Conservation (phyloP, 30 jellyfish, hydroid and myxozoan species). For the Cassiopea xamachana region DNA sequence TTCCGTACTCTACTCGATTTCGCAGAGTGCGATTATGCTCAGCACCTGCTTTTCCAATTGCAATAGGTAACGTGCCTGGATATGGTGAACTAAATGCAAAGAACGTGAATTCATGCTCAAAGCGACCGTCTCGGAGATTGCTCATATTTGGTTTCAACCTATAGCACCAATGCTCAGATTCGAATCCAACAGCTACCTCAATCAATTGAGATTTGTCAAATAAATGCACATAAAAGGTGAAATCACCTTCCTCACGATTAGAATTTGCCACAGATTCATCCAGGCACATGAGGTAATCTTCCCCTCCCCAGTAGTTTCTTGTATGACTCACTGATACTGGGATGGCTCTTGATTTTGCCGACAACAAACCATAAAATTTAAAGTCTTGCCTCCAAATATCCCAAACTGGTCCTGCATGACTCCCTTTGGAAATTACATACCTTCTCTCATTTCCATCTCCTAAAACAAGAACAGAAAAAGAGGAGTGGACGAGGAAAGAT, state of each 20-base stretch:
- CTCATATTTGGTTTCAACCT: not conserved
- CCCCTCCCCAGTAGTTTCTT: not conserved
- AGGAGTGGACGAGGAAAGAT: too few species aligned
- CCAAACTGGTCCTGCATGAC: not conserved
- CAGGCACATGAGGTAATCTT: not conserved
- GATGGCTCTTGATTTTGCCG: not conserved
- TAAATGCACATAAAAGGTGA: conserved; percentile 1
- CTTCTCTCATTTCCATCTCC: not conserved
- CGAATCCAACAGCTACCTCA: conserved; percentile 26
- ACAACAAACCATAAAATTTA: not conserved
- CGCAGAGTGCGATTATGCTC: conserved; percentile 33
- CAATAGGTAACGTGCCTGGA: conserved; percentile 38
- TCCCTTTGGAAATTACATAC: not conserved
- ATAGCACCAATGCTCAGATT: conserved; percentile 20
- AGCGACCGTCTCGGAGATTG: conserved; percentile 1
- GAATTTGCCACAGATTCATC: not conserved
- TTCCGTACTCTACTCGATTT: conserved; percentile 29
- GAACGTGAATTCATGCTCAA: conserved; percentile 33
- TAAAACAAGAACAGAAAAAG: not conserved
- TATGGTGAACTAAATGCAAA: conserved; percentile 11
- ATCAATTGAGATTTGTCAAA: not conserved
- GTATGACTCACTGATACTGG: not conserved
- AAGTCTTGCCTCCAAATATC: not conserved
- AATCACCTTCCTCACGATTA: not conserved
- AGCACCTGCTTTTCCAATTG: conserved; percentile 38